Conservation (phyloP, 2,113 vertebrate species). For the Sinocyclocheilus anophthalmus region DNA sequence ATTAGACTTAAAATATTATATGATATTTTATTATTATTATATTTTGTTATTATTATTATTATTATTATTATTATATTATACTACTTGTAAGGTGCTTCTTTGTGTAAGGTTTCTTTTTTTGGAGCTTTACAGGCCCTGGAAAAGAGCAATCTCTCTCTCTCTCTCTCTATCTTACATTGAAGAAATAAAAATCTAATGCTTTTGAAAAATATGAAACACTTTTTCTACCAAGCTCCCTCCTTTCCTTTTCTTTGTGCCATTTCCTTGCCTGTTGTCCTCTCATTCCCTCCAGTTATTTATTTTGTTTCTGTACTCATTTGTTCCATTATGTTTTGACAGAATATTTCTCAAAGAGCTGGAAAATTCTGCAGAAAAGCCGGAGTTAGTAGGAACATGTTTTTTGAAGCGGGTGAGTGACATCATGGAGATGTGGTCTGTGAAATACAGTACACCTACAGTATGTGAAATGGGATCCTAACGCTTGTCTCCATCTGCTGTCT, state of each 20-base stretch:
- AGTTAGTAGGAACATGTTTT: slow-evolving; percentile 89
- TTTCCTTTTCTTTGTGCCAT: no score
- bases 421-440: neutral
- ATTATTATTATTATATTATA: no score
- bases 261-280: neutral
- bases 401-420: slow-evolving; percentile 87
- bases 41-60: no score
- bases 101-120: no score
- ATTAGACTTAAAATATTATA: neutral
- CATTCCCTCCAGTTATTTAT: neutral
- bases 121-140: no score
- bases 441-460: neutral
- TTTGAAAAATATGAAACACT: no score
- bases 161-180: no score
- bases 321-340: neutral
- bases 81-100: no score
- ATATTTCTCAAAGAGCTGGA: slow-evolving; percentile 86
- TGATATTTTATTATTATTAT: neutral
- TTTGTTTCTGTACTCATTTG: neutral
- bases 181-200: no score
- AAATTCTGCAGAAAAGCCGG: slow-evolving; percentile 87
- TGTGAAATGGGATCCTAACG: neutral
- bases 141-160: no score
- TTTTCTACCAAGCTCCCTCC: no score
- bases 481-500: slow-evolving; percentile 33